These are phyloP conservation scores for Neocrepidodera transversa DNA, from an alignment of 2,888 invertebrate genomes.

Conservation along the genomic window DNA sequence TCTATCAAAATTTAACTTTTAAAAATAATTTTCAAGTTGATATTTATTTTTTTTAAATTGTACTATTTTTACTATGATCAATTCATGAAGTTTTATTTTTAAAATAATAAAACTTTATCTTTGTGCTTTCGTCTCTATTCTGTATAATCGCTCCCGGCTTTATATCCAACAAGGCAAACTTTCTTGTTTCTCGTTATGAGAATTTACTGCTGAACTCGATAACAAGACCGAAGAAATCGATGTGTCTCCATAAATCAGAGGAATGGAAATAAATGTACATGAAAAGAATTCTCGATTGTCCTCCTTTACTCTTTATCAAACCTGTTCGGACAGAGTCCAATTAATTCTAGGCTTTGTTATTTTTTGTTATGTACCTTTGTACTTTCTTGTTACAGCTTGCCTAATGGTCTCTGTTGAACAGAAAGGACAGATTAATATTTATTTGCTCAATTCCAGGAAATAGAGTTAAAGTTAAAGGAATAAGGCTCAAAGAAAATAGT, in stretches of 20 bases:
- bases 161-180: conserved; percentile 2
- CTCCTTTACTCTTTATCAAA: conserved; percentile 13
- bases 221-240: conserved; percentile 30
- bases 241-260: conserved; percentile 31
- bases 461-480: neutral
- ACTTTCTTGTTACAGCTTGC: neutral
- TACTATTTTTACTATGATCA: too few relatives aligned
- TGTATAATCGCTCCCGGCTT: neutral
- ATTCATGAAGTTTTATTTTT: too few relatives aligned
- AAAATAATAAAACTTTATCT: too few relatives aligned
- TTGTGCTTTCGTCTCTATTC: too few relatives aligned
- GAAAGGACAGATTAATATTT: neutral
- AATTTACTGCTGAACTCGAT: conserved; percentile 29
- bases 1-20: too few relatives aligned
- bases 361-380: neutral
- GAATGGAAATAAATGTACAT: conserved; percentile 33
- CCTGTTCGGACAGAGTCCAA: conserved; percentile 8
- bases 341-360: conserved; percentile 1
- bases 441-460: neutral
- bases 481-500: neutral
- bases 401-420: neutral
- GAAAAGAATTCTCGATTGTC: conserved; percentile 24
- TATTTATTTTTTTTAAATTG: too few relatives aligned
- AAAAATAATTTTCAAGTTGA: too few relatives aligned
- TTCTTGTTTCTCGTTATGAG: conserved; percentile 27